phyloP scores from a whole-genome alignment of 1,140 invertebrate genomes.

The Radopholus similis region DNA sequence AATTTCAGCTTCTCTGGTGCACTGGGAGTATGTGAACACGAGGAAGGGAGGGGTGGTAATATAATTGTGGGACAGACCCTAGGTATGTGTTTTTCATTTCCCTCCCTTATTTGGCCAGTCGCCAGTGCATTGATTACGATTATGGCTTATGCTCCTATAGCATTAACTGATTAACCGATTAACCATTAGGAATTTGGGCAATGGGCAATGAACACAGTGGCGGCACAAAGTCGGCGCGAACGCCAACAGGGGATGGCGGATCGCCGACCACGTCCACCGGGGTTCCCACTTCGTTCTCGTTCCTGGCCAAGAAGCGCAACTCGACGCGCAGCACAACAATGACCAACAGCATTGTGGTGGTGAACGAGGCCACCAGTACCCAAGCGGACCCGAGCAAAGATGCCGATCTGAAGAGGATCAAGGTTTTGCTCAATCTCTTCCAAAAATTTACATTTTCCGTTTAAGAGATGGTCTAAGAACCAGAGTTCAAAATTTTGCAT shows the following conservation, averaged over 20 bases:
- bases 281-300: slow-evolving; percentile 27
- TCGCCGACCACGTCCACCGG: slow-evolving; percentile 10
- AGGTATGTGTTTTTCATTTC: too few species aligned
- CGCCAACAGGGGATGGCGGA: not conserved
- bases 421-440: slow-evolving; percentile 17
- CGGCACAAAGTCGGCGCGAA: not conserved
- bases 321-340: slow-evolving; percentile 6
- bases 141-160: too few species aligned
- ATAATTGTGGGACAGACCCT: too few species aligned
- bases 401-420: slow-evolving; percentile 38
- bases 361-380: slow-evolving; percentile 25
- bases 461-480: too few species aligned
- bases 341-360: slow-evolving; percentile 39
- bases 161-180: too few species aligned
- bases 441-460: not conserved
- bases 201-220: slow-evolving; percentile 20
- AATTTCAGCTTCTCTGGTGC: too few species aligned
- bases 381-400: slow-evolving; percentile 47
- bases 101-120: too few species aligned
- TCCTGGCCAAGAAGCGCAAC: slow-evolving; percentile 27
- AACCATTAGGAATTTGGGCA: not conserved
- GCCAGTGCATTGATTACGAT: too few species aligned
- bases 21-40: too few species aligned
- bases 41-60: too few species aligned
- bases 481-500: too few species aligned